Evolutionary conservation across 2,797 vertebrate genomes (phyloP).

Genomic region (Podarcis siculus): DNA sequence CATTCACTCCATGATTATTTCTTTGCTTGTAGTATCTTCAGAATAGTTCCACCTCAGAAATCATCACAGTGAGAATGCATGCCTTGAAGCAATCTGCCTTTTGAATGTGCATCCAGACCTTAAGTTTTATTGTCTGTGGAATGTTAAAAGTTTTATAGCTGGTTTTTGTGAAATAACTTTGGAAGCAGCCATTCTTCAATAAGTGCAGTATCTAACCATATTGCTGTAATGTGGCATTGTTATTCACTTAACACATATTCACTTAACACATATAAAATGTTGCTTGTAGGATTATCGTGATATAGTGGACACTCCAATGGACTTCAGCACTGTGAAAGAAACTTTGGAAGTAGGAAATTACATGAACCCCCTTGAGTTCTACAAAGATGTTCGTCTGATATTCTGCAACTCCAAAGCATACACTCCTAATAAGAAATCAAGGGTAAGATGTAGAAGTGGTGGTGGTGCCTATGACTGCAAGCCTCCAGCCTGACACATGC

Average conservation of each 20-base stretch:
- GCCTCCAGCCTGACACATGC: not conserved
- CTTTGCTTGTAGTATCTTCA: not conserved
- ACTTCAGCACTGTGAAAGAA: slow-evolving; percentile 94
- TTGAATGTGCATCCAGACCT: not conserved
- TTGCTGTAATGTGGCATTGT: not conserved
- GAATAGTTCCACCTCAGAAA: not conserved
- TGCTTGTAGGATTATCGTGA: slow-evolving; percentile 89
- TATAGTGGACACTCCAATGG: slow-evolving; percentile 97
- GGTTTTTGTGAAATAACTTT: not conserved
- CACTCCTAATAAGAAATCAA: slow-evolving; percentile 98
- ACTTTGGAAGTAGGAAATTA: slow-evolving; percentile 91
- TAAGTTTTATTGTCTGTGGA: not conserved
- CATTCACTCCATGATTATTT: not conserved
- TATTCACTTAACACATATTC: slow-evolving; percentile 31
- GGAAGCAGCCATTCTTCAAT: not conserved
- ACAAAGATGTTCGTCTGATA: slow-evolving; percentile 95
- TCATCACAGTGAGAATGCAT: not conserved
- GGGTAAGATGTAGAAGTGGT: slow-evolving; percentile 79
- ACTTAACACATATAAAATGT: slow-evolving; percentile 37
- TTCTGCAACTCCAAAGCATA: slow-evolving; percentile 99
- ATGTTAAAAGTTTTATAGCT: not conserved
- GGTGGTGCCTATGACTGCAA: not conserved
- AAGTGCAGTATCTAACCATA: not conserved
- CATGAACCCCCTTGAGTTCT: slow-evolving; percentile 93
- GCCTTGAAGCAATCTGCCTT: not conserved